Evolutionary conservation across 1,140 invertebrate species (phyloP).

Genomic region (Hyposmocoma kahamanoa): DNA sequence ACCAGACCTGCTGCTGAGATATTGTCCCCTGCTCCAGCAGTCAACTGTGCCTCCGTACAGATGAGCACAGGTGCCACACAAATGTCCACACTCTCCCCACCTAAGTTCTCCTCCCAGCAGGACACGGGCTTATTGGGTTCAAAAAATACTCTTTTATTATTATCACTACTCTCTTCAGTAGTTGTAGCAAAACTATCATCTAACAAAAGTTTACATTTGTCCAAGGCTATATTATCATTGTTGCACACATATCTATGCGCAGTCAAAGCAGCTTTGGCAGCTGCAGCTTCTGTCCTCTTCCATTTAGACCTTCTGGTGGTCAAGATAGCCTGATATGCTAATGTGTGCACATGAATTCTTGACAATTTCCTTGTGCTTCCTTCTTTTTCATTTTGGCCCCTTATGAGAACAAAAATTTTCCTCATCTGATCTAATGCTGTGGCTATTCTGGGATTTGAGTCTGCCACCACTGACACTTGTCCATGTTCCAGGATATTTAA

Average conservation of each 20-base stretch:
- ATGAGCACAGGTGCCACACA: constrained; percentile 91
- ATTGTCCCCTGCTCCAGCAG: constrained; percentile 91
- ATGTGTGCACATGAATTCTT: constrained; percentile 89
- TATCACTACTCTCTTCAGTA: constrained; percentile 67
- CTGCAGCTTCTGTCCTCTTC: constrained; percentile 86
- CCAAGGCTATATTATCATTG: constrained; percentile 80
- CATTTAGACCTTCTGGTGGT: constrained; percentile 80
- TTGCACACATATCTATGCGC: constrained; percentile 91
- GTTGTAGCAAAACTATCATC: constrained; percentile 91
- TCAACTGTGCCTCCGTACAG: constrained; percentile 87
- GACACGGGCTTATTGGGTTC: constrained; percentile 84
- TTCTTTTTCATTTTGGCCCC: constrained; percentile 59
- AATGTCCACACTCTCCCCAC: constrained; percentile 76
- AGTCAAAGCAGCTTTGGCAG: constrained; percentile 89
- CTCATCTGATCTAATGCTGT: constrained; percentile 90
- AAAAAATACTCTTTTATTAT: constrained; percentile 76
- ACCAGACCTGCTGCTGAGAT: constrained; percentile 90
- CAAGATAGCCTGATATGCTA: constrained; percentile 91
- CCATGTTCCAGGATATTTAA: constrained; percentile 81
- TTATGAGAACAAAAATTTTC: constrained; percentile 79
- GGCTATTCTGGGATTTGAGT: constrained; percentile 87
- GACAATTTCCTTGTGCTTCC: constrained; percentile 76
- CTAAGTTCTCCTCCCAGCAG: constrained; percentile 85
- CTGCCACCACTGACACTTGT: constrained; percentile 83
- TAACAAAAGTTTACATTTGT: constrained; percentile 83